Conservation (phyloP, 2,888 invertebrate genomes). For the Junonia oenone region DNA sequence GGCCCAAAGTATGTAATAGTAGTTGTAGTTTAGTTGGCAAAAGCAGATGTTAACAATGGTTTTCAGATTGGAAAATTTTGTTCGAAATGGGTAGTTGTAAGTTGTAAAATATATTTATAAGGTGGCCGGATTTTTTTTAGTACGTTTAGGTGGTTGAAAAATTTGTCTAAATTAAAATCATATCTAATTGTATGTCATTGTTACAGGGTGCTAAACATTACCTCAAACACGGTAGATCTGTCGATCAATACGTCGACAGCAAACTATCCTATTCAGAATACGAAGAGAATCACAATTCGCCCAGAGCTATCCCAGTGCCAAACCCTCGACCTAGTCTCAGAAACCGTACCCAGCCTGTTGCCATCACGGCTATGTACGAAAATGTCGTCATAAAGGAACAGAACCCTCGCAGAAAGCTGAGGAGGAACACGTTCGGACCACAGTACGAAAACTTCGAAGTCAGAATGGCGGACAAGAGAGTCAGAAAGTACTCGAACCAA, state of each 20-base stretch:
- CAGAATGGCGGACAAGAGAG: constrained; percentile 57
- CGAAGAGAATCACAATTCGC: constrained; percentile 67
- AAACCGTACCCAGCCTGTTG: constrained; percentile 82
- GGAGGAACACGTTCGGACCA: constrained; percentile 78
- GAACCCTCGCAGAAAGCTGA: constrained; percentile 85
- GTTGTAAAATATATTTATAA: too few species aligned
- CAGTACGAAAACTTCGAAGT: constrained; percentile 82
- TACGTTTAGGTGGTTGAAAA: too few species aligned
- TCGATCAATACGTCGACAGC: constrained; percentile 89
- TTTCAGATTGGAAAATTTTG: too few species aligned
- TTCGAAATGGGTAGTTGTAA: too few species aligned
- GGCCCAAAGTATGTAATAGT: not conserved
- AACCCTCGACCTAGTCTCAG: constrained; percentile 68
- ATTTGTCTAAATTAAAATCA: too few species aligned
- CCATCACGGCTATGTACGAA: constrained; percentile 86
- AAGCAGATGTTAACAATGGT: too few species aligned
- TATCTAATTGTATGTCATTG: too few species aligned
- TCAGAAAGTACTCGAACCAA: constrained; percentile 73
- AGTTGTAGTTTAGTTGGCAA: not conserved
- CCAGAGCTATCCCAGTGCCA: constrained; percentile 63
- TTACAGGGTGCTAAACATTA: constrained; percentile 76
- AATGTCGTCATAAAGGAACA: constrained; percentile 85
- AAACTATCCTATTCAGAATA: constrained; percentile 77
- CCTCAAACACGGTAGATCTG: constrained; percentile 85
- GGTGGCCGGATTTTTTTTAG: too few species aligned